phyloP scores from a whole-genome alignment of 2,113 vertebrate genomes.

The Caloenas nicobarica region DNA sequence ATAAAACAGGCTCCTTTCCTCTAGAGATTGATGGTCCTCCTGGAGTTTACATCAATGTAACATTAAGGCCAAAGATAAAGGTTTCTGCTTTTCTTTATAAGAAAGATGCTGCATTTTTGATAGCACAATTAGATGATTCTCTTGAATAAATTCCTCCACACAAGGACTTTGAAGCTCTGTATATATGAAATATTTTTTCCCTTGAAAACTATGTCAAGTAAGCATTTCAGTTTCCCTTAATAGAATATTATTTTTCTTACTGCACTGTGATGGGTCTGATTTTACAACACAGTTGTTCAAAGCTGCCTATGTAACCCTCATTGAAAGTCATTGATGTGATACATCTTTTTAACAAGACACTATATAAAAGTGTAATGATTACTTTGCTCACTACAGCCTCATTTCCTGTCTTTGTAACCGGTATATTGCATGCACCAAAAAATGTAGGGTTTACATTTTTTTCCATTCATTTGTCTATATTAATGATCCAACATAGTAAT shows the following conservation, averaged over 20 bases:
- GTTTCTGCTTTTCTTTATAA: background rate
- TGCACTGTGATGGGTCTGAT: background rate
- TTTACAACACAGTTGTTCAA: background rate
- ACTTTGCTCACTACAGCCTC: background rate
- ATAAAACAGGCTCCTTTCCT: background rate
- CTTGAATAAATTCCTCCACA: background rate
- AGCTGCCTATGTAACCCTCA: background rate
- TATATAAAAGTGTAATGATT: background rate
- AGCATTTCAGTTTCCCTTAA: background rate
- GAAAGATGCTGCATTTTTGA: background rate
- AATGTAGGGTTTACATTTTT: background rate
- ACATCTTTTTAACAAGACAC: background rate
- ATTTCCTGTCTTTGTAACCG: background rate
- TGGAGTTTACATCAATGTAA: background rate
- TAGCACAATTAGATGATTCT: background rate
- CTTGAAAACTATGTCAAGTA: background rate
- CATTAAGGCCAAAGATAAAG: background rate
- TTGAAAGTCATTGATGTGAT: background rate
- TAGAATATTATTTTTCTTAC: background rate
- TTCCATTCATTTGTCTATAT: background rate
- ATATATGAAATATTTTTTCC: background rate
- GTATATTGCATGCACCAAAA: background rate
- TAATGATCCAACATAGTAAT: background rate
- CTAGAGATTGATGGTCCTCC: background rate
- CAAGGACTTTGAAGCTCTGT: background rate